Base-by-base conservation (phyloP, 2,888 invertebrate species). In the Hypomecis punctinalis region DNA sequence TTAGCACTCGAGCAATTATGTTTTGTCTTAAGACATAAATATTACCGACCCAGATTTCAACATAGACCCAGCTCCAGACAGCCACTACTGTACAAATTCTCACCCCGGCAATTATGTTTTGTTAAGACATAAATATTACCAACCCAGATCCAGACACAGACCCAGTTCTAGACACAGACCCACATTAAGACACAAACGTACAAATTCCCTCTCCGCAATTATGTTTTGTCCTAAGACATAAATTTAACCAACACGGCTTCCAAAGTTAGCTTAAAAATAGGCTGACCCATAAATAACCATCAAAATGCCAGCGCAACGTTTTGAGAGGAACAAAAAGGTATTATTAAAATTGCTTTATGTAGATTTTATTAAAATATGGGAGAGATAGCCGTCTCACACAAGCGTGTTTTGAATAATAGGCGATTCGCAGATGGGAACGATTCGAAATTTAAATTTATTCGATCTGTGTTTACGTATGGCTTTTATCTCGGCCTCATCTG, bases 281-380 rank as follows among this genome's bases (percentile, higher is more conserved):
- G 23, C 52, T 52, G 6, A n/a, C 35, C 36, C 49, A 49, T 47
- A 23, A 52, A 52, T 13, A 40, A 40, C 23, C 23, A 52, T 39
- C 23, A 23, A 23, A 40, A 13, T 52, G 52, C 52, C 52, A 52
- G 13, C 33, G 40, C 39, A 23, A 6, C 52, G 37, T 52, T 52
- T 52, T 23, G 39, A 39, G 23, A 40, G 40, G 39, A 39, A 23
- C 13, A 39, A 47, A 39, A 47, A 8, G 11, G 52, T 52, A 39
- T 53, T 53, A 33, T 42, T 53, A 42, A 13, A 42, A 45, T 47
- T 37, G 47, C 13, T 56, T 56, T 56, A 47, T 56, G 47, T 13
- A 10, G 46, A 56, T 46, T 46, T 54, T 47, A 56, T 56, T 56
- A 37, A 56, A 47, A 56, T 56, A n/a, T 53, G 47, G 11, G 23